Base-by-base conservation (phyloP, 2,113 vertebrate species). In the Ramphastos sulfuratus region DNA sequence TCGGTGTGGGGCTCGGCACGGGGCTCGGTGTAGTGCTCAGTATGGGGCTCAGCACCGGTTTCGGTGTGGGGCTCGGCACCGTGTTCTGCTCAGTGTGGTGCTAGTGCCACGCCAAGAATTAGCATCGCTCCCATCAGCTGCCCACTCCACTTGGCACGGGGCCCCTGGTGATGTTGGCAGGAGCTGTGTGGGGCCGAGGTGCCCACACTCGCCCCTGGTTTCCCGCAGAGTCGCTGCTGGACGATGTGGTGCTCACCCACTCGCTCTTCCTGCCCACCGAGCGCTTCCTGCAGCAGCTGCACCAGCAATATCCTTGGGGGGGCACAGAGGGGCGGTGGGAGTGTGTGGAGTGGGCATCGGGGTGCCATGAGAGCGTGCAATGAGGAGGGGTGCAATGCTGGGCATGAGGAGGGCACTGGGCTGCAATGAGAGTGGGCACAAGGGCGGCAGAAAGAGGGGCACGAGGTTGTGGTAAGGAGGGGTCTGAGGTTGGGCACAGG, bases 191-290 rank as follows among this genome's bases (percentile, higher is more conserved):
- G 18, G 20, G 4, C 0, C 5, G 21, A 16, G 37, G 27, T 74
- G 58, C 66, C 82, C 79, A 63, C 12, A 0, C 8, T 25, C 91
- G 80, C 30, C 59, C 86, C 48, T 19, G 74, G 15, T 93, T 30
- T 61, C 87, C 88, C 90, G 35, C 93, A 99, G 99, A 99, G 89
- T 98, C 98, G 28, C 97, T 99, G 85, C 97, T 99, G 96, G 99
- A 99, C 82, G 99, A 99, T 97, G 98, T 99, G 64, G 98, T 99
- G 96, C 97, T 99, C 97, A 99, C 99, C 17, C 99, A 99, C 95
- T 99, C 98, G 78, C 98, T 99, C 95, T 99, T 99, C 98, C 97
- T 99, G 97, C 98, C 99, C 42, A 98, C 98, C 10, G 99, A 99
- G 97, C 98, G 98, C 96, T 98, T 99, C 89, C 98, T 99, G 96